Evolutionary conservation across 2,888 invertebrate species (phyloP), one percentile per base, ranked within the genome.

Genomic region (Eretmocerus hayati): DNA sequence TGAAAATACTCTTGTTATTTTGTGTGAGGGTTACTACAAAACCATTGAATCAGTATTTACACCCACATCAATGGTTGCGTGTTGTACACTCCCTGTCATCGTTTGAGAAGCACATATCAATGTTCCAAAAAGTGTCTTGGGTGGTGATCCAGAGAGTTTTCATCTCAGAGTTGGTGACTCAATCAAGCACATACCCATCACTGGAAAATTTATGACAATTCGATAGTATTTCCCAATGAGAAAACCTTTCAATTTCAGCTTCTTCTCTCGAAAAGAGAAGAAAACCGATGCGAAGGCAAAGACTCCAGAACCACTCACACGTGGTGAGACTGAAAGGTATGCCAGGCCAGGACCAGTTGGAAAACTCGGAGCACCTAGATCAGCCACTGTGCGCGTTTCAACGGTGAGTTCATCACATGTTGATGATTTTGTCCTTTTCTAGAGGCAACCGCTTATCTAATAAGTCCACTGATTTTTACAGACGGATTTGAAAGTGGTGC

Each of bases 241-340:
- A n/a, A n/a, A n/a, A n/a, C n/a, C n/a, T 30, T 9, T 30, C 13
- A 30, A 16, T 43, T 58, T 61, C 62, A 84, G 90, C 71, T 91
- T 91, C 73, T 92, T 91, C 72, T 84, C 87, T 22, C 85, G 88
- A 62, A 90, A 90, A 68, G 74, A 74, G 2, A 83, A 82, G 58
- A 73, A 80, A 0, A 65, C 71, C 9, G 71, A 71, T 4, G 64
- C 67, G 4, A 86, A 86, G 65, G 78, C 82, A 0, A 83, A 81
- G 61, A 84, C 85, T 0, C 84, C 85, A 0, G 86, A 86, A 55
- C 81, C 81, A 0, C 74, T 79, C 60, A 74, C 75, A 0, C 78
- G 63, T 4, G 69, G 66, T 43, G 54, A 64, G 36, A 63, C 66
- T 4, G 70, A 69, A 42, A 62, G 58, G 46, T 62, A 63, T 46